Percentiles rank a stretch among this genome's conserved stretches.
phyloP scores from a whole-genome alignment of 1,140 invertebrate species.

The Hypsibius dujardini region DNA sequence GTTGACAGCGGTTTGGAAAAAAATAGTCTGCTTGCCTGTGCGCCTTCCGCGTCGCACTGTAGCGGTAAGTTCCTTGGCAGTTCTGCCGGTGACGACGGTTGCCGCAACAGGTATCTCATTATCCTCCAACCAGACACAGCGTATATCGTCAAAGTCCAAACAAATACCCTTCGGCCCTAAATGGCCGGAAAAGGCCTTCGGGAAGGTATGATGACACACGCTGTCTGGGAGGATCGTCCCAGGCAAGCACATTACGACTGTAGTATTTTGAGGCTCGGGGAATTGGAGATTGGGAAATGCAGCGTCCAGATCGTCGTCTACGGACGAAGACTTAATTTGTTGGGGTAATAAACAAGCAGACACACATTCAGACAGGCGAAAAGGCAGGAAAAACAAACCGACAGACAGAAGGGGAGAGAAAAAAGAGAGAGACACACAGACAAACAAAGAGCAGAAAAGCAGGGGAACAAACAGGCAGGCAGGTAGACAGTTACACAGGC shows the following conservation, averaged over 20 bases:
- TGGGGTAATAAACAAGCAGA: neutral
- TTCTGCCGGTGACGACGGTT: neutral
- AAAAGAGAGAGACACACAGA: no score
- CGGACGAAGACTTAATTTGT: neutral
- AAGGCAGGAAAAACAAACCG: no score
- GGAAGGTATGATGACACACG: constrained; percentile 1
- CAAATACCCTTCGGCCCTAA: neutral
- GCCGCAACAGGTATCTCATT: neutral
- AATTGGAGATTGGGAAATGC: neutral
- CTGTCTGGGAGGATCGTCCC: neutral
- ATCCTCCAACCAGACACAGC: neutral
- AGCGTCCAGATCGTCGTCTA: neutral
- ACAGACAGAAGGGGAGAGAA: no score
- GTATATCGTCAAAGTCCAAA: neutral
- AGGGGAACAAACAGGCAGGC: no score
- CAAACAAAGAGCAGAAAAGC: no score
- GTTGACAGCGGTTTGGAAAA: neutral
- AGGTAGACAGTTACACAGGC: no score
- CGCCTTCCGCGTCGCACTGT: no score
- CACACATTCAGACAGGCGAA: no score
- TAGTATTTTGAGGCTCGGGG: neutral
- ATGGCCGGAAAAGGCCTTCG: neutral
- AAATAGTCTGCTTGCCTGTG: neutral
- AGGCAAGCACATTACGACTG: neutral
- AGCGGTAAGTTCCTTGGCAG: neutral